A percentile compares a stretch with the other conserved stretches of the same genome.
Conservation (phyloP, 2,888 invertebrate genomes). For the Trichacis sp. region DNA sequence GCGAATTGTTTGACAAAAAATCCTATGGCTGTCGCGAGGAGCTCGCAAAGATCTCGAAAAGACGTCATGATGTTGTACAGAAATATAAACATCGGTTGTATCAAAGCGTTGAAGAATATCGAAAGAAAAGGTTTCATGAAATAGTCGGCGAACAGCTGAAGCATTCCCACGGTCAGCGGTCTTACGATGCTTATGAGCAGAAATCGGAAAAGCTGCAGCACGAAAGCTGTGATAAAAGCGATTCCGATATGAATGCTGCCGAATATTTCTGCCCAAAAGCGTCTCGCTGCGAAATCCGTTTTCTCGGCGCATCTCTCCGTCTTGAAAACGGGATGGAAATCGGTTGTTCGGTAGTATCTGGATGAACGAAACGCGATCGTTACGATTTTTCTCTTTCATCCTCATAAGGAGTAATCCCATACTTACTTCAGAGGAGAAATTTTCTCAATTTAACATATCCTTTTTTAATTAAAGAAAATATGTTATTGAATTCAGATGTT, state of each 20-base stretch:
- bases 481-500: no score
- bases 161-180: conserved; percentile 73
- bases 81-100: conserved; percentile 79
- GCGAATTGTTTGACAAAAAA: conserved; percentile 71
- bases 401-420: no score
- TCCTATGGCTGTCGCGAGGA: conserved; percentile 73
- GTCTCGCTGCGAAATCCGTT: conserved; percentile 73
- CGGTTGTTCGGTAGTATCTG: conserved; percentile 75
- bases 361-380: background rate
- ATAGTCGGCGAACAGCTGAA: conserved; percentile 77
- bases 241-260: conserved; percentile 74
- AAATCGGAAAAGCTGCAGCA: conserved; percentile 74
- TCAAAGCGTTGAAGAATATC: conserved; percentile 74
- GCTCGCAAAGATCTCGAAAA: conserved; percentile 74
- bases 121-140: conserved; percentile 77
- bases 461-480: no score
- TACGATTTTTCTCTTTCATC: background rate
- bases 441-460: no score
- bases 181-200: conserved; percentile 73
- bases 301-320: conserved; percentile 74
- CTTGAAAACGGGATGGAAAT: conserved; percentile 73
- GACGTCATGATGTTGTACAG: conserved; percentile 75
- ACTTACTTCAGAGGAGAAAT: no score
- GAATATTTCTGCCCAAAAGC: conserved; percentile 79
- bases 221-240: conserved; percentile 74